Base-by-base conservation (phyloP, 2,113 vertebrate genomes). In the Micronisus gabar region DNA sequence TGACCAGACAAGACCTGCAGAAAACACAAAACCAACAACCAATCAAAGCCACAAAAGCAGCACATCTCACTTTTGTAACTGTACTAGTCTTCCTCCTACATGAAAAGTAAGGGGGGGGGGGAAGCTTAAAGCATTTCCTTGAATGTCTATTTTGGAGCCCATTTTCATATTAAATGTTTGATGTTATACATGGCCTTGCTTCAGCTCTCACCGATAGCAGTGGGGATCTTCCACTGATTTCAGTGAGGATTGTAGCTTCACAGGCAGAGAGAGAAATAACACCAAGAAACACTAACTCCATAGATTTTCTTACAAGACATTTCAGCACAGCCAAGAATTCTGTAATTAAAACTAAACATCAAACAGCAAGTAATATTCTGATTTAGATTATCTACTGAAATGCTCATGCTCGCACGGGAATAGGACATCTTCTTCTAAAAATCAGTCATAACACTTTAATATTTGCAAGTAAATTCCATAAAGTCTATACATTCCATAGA, bases 321-420 rank as follows among this genome's bases (percentile, higher is more conserved):
- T 80, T 48, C 87, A 75, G 61, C 87, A 22, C 66, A 87, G 70
- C 40, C 81, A 68, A 1, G 17, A 68, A 32, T 19, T 29, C 66
- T 48, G n/a, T 27, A 50, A 86, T 76, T 76, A 75, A 61, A 81
- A 27, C 15, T 13, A 30, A 90, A 71, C 48, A 67, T 68, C 79
- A 61, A 68, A 40, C 50, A 89, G 45, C 55, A 70, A 41, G 76
- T 71, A 26, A 63, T 8, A 34, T 4, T 81, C 89, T 48, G 21
- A 13, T 25, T 74, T 29, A n/a, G 50, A 50, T 41, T 26, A 82
- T 58, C 65, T 52, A 30, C 76, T 20, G 32, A 84, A 93, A 55
- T 5, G 45, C n/a, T 79, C 1, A 55, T 5, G 45, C n/a, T 79
- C 1, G 0, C 1, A 2, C 55, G 45, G 52, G 20, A 84, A 81